Base-by-base conservation (phyloP, 1,140 invertebrate genomes). In the Arctopsyche grandis region DNA sequence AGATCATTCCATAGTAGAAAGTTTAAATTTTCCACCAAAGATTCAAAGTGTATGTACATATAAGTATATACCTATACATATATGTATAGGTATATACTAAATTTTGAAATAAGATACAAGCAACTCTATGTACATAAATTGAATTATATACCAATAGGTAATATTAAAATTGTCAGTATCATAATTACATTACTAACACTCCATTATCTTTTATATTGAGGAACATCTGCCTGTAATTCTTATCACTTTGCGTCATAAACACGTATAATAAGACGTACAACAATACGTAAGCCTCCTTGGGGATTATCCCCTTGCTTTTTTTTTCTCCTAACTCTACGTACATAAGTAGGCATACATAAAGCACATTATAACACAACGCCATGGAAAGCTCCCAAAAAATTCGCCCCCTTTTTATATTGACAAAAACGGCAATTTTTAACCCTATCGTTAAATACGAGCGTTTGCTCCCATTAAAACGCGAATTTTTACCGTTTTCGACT, bases 221-320 rank as follows among this genome's bases (percentile, higher is more conserved):
- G 5, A 60, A 10, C 21, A 7, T 60, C 1, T 19, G 56, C 21
- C 5, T 73, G 19, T 73, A 46, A 43, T 46, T 73, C 38, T 73
- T 73, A 38, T 29, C 69, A 73, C 69, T 52, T 73, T 73, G 7
- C 19, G 69, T 22, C 43, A 16, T 19, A 16, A 16, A 16, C 43
- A 38, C 3, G 69, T 21, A 73, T 24, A 73, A 73, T 73, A 73
- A 73, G 44, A 7, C 44, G 29, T 52, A 9, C 66, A 10, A 19
- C 69, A 16, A n/a, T 14, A 3, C 69, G 38, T 1, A 58, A 16
- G 12, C 60, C 52, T 26, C 58, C 38, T 9, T 9, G 5, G 58
- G 21, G 75, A 76, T 76, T 76, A 76, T 76, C 75, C 26, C 43
- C 56, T 66, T 76, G 19, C 38, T 56, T 44, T 21, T 21, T 56